Evolutionary conservation across 2,797 vertebrate species (phyloP), one percentile per base, ranked within the genome.

Genomic region (Arnoldichthys spilopterus): DNA sequence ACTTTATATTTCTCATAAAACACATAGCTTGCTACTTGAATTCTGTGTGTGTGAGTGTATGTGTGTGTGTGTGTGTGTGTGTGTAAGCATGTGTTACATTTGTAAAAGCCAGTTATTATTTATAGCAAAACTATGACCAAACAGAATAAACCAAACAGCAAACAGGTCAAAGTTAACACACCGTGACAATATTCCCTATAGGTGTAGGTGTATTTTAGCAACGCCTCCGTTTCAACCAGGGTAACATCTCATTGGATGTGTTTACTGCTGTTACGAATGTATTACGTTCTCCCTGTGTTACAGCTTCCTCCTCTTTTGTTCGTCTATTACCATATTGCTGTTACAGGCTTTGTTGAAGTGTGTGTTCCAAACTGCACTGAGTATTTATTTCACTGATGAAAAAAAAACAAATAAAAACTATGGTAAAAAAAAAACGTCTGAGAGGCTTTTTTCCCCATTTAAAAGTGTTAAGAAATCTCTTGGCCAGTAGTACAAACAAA

Each of bases 321-420:
- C 20, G 28, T 22, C 15, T 24, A 13, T 49, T 20, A 11, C 63
- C 22, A 40, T 54, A 13, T 18, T 32, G n/a, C 43, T 64, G 59
- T 58, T 53, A 13, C 32, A 40, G 24, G 32, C 30, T 12, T 77
- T 30, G 18, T 6, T 45, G n/a, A n/a, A 89, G 85, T 89, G 90
- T 49, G 2, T 70, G 75, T 77, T 70, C 1, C 28, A 71, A 47
- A 32, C 4, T 26, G 47, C 58, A 22, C 28, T 4, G 49, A 70
- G 28, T 90, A 89, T 94, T 94, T 94, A 89, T 94, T 93, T 94
- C 92, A 91, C 90, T 87, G 88, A 86, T 84, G 79, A n/a, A n/a
- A n/a, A 86, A 58, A 87, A 90, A 87, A 92, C 86, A 80, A 92
- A 88, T 88, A 90, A 93, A 91, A 87, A 37, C 34, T 37, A 8